A percentile compares a stretch with the other conserved stretches of the same genome.
Conservation (phyloP, 2,797 vertebrate genomes). For the Lycodopsis pacificus region DNA sequence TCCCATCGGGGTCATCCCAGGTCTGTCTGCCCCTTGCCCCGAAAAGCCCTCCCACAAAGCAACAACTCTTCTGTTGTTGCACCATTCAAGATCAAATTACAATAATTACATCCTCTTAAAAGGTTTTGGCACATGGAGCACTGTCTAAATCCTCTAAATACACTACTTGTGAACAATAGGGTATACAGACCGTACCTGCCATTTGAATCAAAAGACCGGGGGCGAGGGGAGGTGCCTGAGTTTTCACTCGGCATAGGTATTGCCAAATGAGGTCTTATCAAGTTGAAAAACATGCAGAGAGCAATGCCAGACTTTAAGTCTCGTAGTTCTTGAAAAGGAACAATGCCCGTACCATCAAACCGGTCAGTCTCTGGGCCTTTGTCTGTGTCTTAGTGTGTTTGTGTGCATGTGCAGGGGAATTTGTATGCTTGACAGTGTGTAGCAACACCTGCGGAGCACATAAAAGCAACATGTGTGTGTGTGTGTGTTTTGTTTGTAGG, state of each 20-base stretch:
- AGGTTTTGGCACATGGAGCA: constrained; percentile 37
- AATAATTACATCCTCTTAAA: constrained; percentile 59
- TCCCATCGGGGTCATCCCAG: constrained; percentile 56
- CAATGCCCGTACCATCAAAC: constrained; percentile 9
- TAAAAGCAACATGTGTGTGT: constrained; percentile 55
- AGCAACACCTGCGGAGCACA: constrained; percentile 69
- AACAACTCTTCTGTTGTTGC: constrained; percentile 48
- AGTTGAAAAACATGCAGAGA: constrained; percentile 23
- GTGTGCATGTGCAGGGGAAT: constrained; percentile 12
- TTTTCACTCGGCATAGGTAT: constrained; percentile 13
- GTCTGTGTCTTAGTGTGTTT: constrained; percentile 29
- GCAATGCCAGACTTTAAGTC: background rate
- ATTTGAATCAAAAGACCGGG: constrained; percentile 25
- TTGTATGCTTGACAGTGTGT: constrained; percentile 33
- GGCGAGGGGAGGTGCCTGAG: background rate
- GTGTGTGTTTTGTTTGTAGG: constrained; percentile 54
- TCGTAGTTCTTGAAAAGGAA: constrained; percentile 33
- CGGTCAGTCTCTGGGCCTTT: constrained; percentile 14
- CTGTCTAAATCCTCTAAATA: constrained; percentile 51
- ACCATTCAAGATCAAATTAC: constrained; percentile 64
- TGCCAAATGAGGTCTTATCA: constrained; percentile 15
- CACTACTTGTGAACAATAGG: constrained; percentile 36
- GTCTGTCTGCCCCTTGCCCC: constrained; percentile 51
- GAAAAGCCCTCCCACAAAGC: constrained; percentile 54
- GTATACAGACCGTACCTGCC: constrained; percentile 41